These are phyloP conservation scores for Nothobranchius kuhntae DNA, from an alignment of 2,113 vertebrate genomes.

Conservation along the genomic window DNA sequence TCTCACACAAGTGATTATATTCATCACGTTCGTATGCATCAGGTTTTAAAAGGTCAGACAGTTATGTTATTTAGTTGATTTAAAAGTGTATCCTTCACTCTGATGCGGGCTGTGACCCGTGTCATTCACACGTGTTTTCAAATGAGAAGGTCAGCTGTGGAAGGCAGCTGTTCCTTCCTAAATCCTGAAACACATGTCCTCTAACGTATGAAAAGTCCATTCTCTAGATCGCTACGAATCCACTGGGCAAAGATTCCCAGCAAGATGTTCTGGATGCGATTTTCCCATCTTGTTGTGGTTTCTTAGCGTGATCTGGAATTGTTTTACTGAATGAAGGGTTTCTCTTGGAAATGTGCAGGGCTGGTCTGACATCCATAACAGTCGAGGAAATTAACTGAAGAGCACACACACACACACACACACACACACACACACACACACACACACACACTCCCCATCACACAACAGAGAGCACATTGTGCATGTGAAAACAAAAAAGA, in stretches of 20 bases:
- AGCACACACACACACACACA: slow-evolving; percentile 1
- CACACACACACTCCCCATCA: too few species aligned
- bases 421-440: too few species aligned
- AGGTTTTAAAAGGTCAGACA: background rate
- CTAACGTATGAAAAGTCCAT: background rate
- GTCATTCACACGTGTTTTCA: slow-evolving; percentile 4
- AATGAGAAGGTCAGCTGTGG: background rate
- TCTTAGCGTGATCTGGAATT: slow-evolving; percentile 59
- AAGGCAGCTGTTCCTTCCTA: background rate
- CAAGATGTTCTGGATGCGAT: slow-evolving; percentile 62
- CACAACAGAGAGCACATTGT: slow-evolving; percentile 6
- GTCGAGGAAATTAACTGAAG: slow-evolving; percentile 30
- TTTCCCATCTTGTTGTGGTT: slow-evolving; percentile 68
- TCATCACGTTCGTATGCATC: background rate
- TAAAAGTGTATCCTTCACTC: background rate
- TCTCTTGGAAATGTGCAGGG: slow-evolving; percentile 59
- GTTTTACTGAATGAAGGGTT: slow-evolving; percentile 62
- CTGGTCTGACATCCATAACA: slow-evolving; percentile 56
- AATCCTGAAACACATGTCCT: background rate
- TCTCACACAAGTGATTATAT: too few species aligned
- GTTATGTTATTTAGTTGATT: background rate
- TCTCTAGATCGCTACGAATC: slow-evolving; percentile 13
- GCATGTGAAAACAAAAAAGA: background rate
- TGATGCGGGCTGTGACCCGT: background rate
- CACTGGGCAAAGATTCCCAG: background rate